phyloP scores from a whole-genome alignment of 2,888 invertebrate species.

The Drosophila testacea region DNA sequence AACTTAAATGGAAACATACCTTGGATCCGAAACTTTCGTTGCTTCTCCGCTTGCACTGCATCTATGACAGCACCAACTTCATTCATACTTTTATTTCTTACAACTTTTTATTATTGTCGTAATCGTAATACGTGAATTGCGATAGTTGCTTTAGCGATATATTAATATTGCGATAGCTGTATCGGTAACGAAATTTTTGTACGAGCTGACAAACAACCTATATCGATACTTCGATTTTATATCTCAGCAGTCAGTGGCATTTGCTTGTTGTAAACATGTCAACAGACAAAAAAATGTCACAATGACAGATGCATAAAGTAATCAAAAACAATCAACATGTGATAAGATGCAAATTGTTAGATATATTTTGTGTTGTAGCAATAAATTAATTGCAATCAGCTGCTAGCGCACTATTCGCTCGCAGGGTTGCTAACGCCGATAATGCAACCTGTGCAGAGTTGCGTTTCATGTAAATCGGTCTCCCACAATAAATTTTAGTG shows the following conservation, averaged over 20 bases:
- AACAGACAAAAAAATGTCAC: neutral
- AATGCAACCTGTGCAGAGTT: conserved; percentile 32
- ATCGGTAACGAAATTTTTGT: neutral
- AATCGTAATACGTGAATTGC: conserved; percentile 29
- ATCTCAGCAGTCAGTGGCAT: neutral
- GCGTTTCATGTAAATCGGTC: conserved; percentile 8
- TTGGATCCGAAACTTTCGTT: conserved; percentile 70
- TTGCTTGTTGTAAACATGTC: neutral
- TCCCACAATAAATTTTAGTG: conserved; percentile 43
- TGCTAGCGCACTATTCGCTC: neutral
- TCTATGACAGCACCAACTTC: conserved; percentile 54
- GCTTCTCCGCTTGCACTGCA: conserved; percentile 63
- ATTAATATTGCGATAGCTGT: neutral
- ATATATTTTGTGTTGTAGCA: neutral
- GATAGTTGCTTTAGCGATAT: conserved; percentile 2
- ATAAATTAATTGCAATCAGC: neutral
- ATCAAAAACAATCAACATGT: neutral
- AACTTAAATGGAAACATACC: conserved; percentile 39
- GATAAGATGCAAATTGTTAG: neutral
- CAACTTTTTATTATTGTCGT: conserved; percentile 58
- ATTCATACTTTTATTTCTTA: conserved; percentile 26
- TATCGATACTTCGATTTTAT: neutral
- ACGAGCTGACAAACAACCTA: neutral
- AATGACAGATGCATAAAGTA: neutral
- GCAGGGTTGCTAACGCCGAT: conserved; percentile 10